Conservation (phyloP, 1,140 invertebrate genomes). For the Maconellicoccus hirsutus region DNA sequence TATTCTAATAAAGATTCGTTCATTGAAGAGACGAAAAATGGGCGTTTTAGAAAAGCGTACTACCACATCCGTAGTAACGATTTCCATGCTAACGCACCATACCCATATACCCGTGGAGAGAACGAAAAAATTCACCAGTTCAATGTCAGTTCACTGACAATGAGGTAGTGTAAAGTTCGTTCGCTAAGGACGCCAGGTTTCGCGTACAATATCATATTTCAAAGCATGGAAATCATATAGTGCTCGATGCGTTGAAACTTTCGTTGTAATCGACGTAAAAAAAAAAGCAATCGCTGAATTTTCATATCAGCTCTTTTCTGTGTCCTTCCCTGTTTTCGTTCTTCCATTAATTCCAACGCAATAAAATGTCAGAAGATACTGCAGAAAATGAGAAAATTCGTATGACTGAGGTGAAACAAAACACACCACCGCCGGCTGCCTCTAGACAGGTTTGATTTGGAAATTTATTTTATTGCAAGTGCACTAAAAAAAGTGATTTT, state of each 20-base stretch:
- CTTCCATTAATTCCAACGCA: no score
- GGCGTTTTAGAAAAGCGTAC: no score
- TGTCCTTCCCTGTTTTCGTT: no score
- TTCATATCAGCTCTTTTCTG: no score
- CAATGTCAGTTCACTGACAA: constrained; percentile 3
- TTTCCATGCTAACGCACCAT: neutral
- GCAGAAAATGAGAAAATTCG: neutral
- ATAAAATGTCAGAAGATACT: neutral
- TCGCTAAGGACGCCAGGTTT: neutral
- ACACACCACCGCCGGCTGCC: neutral
- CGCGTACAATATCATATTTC: neutral
- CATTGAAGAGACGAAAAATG: no score
- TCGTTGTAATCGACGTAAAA: no score
- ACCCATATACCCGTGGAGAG: neutral
- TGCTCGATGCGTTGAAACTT: no score
- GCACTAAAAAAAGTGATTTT: no score
- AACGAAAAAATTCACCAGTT: neutral
- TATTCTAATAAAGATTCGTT: no score
- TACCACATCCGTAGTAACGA: neutral
- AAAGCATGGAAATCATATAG: no score
- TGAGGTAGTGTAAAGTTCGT: neutral
- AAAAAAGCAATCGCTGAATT: no score
- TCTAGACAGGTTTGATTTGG: neutral
- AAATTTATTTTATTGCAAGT: no score
- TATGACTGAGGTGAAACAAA: neutral